phyloP scores from a whole-genome alignment of 2,888 invertebrate genomes.

The Muschampia plurimacula region DNA sequence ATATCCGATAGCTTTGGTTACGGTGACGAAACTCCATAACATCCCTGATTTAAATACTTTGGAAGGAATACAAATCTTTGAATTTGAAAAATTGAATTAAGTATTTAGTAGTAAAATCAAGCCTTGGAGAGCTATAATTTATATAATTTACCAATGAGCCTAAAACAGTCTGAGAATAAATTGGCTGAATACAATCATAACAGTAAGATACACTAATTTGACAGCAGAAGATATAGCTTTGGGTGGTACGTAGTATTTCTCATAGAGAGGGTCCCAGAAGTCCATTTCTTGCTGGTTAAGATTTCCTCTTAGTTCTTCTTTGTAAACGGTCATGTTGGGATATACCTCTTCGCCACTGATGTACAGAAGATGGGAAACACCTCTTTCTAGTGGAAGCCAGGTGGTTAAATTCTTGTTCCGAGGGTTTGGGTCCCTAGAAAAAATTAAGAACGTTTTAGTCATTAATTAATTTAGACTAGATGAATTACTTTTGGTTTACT shows the following conservation, averaged over 20 bases:
- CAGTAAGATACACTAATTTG: conserved; percentile 41
- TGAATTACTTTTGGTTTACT: too few relatives aligned
- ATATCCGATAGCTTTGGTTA: too few relatives aligned
- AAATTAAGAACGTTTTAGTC: not conserved
- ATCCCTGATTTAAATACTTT: too few relatives aligned
- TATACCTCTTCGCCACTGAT: conserved; percentile 47
- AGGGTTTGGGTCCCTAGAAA: conserved; percentile 40
- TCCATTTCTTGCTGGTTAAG: conserved; percentile 51
- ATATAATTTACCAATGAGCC: not conserved
- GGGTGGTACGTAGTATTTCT: conserved; percentile 48
- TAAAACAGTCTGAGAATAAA: conserved; percentile 41
- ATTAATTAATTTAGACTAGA: too few relatives aligned
- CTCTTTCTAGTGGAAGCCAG: conserved; percentile 16
- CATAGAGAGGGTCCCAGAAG: conserved; percentile 53
- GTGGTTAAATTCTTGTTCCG: not conserved
- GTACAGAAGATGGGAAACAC: conserved; percentile 36
- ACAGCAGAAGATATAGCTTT: conserved; percentile 49
- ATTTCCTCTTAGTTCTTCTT: conserved; percentile 46
- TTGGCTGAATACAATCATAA: conserved; percentile 44
- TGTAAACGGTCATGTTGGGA: conserved; percentile 38
- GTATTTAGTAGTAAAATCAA: too few relatives aligned
- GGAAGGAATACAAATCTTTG: too few relatives aligned
- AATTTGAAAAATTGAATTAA: too few relatives aligned
- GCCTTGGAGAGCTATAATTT: too few relatives aligned
- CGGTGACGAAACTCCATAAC: too few relatives aligned